Percentiles rank a stretch among this genome's conserved stretches.
Conservation (phyloP, 2,113 vertebrate genomes). For the Pholis gunnellus region DNA sequence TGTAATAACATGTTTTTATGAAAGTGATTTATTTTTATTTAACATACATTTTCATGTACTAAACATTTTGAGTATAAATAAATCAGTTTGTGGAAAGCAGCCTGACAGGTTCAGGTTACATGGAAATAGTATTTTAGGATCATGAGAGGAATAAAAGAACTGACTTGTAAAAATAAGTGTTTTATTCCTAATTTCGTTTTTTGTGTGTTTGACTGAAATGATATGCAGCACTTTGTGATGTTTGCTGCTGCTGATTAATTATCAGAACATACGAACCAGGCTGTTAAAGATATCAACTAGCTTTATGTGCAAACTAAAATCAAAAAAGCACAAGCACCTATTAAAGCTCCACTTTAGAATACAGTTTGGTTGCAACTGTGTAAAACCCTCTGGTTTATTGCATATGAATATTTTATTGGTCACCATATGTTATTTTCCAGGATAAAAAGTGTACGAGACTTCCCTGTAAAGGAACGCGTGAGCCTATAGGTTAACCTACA, state of each 20-base stretch:
- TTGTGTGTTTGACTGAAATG: neutral
- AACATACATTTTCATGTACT: neutral
- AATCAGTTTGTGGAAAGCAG: neutral
- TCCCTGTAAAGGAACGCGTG: constrained; percentile 2
- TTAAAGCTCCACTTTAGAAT: neutral
- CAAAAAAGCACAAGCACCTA: neutral
- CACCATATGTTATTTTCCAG: neutral
- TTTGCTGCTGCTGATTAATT: neutral
- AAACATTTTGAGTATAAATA: neutral
- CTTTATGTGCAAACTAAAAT: neutral
- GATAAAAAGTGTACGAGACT: constrained; percentile 4
- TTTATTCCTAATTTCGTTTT: neutral
- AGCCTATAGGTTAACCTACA: constrained; percentile 38
- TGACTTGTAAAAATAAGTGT: neutral
- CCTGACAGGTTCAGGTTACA: neutral
- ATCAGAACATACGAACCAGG: neutral
- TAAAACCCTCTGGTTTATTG: neutral
- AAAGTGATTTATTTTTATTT: neutral
- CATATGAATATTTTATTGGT: neutral
- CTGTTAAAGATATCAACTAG: neutral
- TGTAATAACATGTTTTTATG: neutral
- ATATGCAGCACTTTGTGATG: neutral
- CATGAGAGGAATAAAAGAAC: neutral
- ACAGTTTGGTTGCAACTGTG: neutral
- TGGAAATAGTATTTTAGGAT: neutral